A percentile compares a stretch with the other conserved stretches of the same genome.
phyloP scores from a whole-genome alignment of 2,888 invertebrate genomes.

The Amblyteles armatorius region DNA sequence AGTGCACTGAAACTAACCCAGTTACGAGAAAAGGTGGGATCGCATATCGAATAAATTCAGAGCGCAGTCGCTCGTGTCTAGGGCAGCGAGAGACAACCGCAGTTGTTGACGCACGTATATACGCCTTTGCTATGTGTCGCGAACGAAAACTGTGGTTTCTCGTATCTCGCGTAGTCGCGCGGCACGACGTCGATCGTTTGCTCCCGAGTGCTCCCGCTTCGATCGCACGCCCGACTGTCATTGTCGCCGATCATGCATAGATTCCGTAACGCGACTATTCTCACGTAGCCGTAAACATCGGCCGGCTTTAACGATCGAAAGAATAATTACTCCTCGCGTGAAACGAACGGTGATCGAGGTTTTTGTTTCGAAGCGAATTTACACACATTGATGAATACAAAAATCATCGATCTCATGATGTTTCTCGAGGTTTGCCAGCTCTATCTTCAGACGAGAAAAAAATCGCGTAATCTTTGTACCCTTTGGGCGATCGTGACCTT shows the following conservation, averaged over 20 bases:
- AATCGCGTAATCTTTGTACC: conserved; percentile 75
- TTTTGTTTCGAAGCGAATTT: neutral
- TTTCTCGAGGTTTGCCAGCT: conserved; percentile 81
- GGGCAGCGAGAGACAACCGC: conserved; percentile 9
- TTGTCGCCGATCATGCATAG: neutral
- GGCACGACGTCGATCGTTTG: conserved; percentile 22
- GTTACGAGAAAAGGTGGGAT: conserved; percentile 74
- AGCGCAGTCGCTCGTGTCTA: conserved; percentile 77
- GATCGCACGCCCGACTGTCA: neutral
- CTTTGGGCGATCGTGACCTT: conserved; percentile 81
- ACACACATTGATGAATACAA: conserved; percentile 58
- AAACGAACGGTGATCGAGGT: too few relatives aligned
- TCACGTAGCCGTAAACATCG: neutral
- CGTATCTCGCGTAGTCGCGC: conserved; percentile 26
- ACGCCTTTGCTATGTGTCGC: conserved; percentile 27
- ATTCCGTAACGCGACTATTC: neutral
- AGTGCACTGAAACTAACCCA: conserved; percentile 77
- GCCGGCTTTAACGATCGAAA: neutral
- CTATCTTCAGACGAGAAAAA: conserved; percentile 75
- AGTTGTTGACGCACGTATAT: conserved; percentile 48
- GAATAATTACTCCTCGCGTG: neutral
- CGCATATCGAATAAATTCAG: conserved; percentile 80
- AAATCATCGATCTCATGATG: conserved; percentile 79
- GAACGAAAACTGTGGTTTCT: conserved; percentile 25
- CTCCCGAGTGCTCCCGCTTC: neutral